These are phyloP conservation scores for Centropyge bicolor DNA, from an alignment of 2,797 vertebrate genomes.

Conservation along the genomic window DNA sequence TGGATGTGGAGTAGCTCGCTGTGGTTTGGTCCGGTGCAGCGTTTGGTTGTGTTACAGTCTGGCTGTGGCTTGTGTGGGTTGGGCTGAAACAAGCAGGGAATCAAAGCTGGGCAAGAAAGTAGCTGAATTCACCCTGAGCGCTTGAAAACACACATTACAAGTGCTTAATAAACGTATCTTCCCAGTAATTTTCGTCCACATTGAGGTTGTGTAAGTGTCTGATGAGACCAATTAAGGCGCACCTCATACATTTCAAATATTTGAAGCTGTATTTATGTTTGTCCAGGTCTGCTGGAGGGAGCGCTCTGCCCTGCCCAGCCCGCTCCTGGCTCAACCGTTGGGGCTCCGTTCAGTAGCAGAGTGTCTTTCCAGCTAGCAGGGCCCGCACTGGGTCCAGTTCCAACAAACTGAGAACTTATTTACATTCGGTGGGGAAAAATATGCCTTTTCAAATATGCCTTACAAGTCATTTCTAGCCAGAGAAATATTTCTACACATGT, in stretches of 20 bases:
- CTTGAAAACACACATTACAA: conserved; percentile 68
- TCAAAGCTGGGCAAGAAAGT: conserved; percentile 59
- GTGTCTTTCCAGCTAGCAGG: conserved; percentile 76
- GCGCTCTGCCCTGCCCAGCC: conserved; percentile 62
- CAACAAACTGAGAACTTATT: conserved; percentile 79
- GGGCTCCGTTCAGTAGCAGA: conserved; percentile 75
- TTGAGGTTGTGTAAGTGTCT: conserved; percentile 63
- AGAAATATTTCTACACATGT: conserved; percentile 78
- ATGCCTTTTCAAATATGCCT: conserved; percentile 76
- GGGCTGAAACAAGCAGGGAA: conserved; percentile 62
- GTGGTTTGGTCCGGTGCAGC: conserved; percentile 68
- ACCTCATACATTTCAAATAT: conserved; percentile 74
- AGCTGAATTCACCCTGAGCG: conserved; percentile 51
- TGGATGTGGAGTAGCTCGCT: conserved; percentile 70
- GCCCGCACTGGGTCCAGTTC: conserved; percentile 67
- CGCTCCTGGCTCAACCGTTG: conserved; percentile 63
- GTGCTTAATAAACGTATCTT: conserved; percentile 67
- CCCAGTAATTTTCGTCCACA: conserved; percentile 56
- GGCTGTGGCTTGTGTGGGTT: conserved; percentile 76
- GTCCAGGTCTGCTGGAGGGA: conserved; percentile 71
- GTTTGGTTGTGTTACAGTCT: conserved; percentile 76
- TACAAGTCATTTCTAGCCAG: conserved; percentile 75
- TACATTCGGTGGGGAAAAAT: conserved; percentile 71
- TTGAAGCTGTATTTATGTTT: conserved; percentile 76
- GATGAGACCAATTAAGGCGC: conserved; percentile 71